Percentiles rank a stretch among this genome's conserved stretches.
Conservation (phyloP, 2,113 vertebrate genomes). For the Rhegmatorhina hoffmannsi region DNA sequence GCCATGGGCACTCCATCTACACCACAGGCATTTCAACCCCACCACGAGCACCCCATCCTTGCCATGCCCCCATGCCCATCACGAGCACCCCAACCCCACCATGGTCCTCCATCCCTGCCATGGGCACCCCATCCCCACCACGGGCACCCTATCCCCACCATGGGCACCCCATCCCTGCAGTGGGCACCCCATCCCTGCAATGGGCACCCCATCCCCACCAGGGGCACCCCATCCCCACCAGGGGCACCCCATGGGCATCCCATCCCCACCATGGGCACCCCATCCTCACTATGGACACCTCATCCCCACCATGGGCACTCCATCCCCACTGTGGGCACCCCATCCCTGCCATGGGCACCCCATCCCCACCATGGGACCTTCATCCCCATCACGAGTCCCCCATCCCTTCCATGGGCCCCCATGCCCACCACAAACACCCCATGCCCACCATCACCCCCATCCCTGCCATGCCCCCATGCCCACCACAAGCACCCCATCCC, state of each 20-base stretch:
- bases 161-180: fast-evolving
- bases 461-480: too few relatives aligned
- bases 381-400: too few relatives aligned
- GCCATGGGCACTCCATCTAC: neutral
- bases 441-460: too few relatives aligned
- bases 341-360: too few relatives aligned
- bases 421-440: too few relatives aligned
- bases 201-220: fast-evolving
- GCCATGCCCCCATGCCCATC: too few relatives aligned
- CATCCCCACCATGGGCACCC: fast-evolving
- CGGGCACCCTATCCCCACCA: neutral
- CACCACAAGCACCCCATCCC: too few relatives aligned
- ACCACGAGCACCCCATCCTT: neutral
- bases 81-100: fast-evolving
- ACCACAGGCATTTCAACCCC: neutral
- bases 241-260: fast-evolving
- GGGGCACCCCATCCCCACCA: fast-evolving
- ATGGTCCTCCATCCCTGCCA: fast-evolving
- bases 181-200: fast-evolving
- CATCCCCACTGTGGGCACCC: too few relatives aligned
- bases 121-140: neutral
- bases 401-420: too few relatives aligned
- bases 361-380: neutral
- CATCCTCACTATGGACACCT: fast-evolving
- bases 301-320: fast-evolving